Base-by-base conservation (phyloP, 2,797 vertebrate species). In the Scyliorhinus canicula region DNA sequence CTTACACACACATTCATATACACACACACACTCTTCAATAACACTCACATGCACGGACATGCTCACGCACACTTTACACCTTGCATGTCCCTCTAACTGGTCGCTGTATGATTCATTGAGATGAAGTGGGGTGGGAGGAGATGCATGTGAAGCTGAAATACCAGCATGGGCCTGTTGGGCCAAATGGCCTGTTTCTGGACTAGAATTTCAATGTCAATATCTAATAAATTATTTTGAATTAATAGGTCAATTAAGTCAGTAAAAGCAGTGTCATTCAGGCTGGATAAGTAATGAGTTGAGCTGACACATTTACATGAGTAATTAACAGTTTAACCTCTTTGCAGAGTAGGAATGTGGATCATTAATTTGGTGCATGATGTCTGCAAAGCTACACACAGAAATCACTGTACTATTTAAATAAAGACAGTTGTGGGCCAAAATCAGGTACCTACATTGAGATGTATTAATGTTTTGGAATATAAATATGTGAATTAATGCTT, bases 301-400 rank as follows among this genome's bases (percentile, higher is more conserved):
- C 57, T 44, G 57, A 91, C 57, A 44, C 40, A 26, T 65, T 44
- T 63, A 91, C n/a, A 91, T 91, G 57, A 91, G 86, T 90, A 57
- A 90, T 90, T 90, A 90, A 90, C 86, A 90, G 88, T 63, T 91
- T 63, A 91, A 91, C 88, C 57, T 91, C 57, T 63, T 44, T 91
- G 88, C 57, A 40, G 60, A 91, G 57, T 65, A 60, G 35, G 44
- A 91, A 60, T 60, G 14, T 57, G 86, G 86, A 60, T 90, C 57
- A 91, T 91, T 63, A 91, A 91, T 63, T 91, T 91, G 57, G 57
- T 63, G 57, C 19, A 19, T 60, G 86, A 16, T 65, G 57, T 65
- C 60, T 40, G 19, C 14, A 40, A 57, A 63, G 88, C 40, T 2
- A 82, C 57, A 63, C 19, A n/a, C 16, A 60, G 88, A 40, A n/a